Evolutionary conservation across 2,113 vertebrate genomes (phyloP).

Genomic region (Heterotilapia buettikoferi): DNA sequence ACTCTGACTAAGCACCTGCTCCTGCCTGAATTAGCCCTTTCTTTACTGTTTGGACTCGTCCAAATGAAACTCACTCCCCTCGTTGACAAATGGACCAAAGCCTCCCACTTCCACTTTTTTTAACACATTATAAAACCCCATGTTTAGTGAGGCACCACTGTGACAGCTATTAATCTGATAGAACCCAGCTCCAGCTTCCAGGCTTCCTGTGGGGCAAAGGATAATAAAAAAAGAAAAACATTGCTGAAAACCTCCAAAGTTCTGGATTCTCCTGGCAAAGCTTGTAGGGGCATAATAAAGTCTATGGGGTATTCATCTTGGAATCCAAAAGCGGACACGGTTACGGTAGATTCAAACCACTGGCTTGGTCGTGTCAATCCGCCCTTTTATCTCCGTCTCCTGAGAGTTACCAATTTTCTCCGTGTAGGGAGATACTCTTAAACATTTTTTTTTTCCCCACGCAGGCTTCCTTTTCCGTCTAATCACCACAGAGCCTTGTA

Average conservation of each 20-base stretch:
- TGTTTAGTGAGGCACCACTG: conserved; percentile 33
- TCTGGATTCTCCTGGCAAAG: conserved; percentile 6
- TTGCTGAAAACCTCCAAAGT: conserved; percentile 19
- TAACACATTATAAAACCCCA: conserved; percentile 26
- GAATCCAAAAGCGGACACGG: conserved; percentile 12
- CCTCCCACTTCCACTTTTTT: conserved; percentile 16
- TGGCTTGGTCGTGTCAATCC: conserved; percentile 13
- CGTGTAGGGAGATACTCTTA: neutral
- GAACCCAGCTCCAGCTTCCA: neutral
- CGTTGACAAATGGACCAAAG: conserved; percentile 43
- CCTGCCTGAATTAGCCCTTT: conserved; percentile 66
- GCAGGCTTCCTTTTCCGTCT: neutral
- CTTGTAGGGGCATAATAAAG: conserved; percentile 20
- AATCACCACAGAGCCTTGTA: conserved; percentile 27
- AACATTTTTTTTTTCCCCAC: neutral
- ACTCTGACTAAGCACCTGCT: conserved; percentile 59
- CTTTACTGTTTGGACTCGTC: conserved; percentile 55
- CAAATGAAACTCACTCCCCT: conserved; percentile 57
- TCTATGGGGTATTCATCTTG: conserved; percentile 33
- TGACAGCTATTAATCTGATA: conserved; percentile 38
- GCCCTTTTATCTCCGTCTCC: conserved; percentile 26
- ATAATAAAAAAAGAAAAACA: neutral
- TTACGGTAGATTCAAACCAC: conserved; percentile 28
- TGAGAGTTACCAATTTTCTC: conserved; percentile 16
- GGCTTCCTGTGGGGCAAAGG: neutral